Conservation (phyloP, 2,113 vertebrate genomes). For the Garra rufa region DNA sequence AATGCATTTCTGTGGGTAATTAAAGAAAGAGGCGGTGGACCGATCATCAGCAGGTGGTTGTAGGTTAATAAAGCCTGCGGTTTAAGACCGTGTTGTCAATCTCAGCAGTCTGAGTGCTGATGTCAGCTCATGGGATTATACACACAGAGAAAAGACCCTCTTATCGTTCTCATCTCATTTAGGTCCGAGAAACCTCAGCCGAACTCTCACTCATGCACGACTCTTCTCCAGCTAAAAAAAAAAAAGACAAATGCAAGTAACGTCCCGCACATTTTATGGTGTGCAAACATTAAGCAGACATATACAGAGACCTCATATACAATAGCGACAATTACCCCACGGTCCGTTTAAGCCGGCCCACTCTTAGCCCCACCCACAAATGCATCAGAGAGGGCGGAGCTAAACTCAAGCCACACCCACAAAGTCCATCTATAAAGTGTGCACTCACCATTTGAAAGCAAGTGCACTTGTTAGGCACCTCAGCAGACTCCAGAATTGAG, state of each 20-base stretch:
- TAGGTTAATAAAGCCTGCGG: neutral
- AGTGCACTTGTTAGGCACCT: conserved; percentile 6
- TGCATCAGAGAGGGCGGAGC: neutral
- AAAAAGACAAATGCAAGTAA: conserved; percentile 4
- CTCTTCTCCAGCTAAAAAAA: neutral
- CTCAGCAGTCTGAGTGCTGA: conserved; percentile 59
- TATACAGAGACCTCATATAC: conserved; percentile 48
- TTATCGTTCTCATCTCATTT: conserved; percentile 41
- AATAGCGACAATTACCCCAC: conserved; percentile 44
- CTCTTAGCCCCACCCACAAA: neutral
- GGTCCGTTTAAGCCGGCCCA: conserved; percentile 31
- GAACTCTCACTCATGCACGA: neutral
- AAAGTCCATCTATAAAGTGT: neutral
- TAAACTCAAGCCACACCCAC: conserved; percentile 9
- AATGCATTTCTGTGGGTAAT: neutral
- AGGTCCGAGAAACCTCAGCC: neutral
- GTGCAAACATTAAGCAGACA: conserved; percentile 52
- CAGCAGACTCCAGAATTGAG: neutral
- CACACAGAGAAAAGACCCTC: conserved; percentile 24
- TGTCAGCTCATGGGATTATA: conserved; percentile 49
- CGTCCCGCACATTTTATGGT: conserved; percentile 43
- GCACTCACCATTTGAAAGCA: neutral
- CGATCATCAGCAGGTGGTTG: neutral
- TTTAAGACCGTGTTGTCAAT: conserved; percentile 48
- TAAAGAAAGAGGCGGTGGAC: neutral